Evolutionary conservation across 2,113 vertebrate genomes (phyloP), one percentile per base, ranked within the genome.

Genomic region (Silurus glanis): DNA sequence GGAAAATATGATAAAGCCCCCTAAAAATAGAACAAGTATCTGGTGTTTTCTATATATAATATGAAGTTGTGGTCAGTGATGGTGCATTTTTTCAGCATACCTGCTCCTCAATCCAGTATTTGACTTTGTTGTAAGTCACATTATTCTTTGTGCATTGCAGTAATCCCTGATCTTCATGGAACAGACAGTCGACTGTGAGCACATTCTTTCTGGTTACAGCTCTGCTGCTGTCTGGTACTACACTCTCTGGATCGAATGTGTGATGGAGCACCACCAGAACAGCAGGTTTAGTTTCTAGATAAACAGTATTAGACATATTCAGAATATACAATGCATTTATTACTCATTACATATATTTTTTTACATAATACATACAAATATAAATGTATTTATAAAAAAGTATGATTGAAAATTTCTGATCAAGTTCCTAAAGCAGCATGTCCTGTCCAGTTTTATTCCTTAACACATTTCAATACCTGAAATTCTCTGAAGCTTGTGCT

Each of bases 141-240:
- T 80, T 6, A 2, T 55, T 59, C 78, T 17, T 80, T 1, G 0
- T 3, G 80, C 28, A 58, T 47, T 82, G 16, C 37, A 37, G 5
- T 45, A 69, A 69, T 69, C 67, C 25, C 0, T 51, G 0, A 0
- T 14, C 0, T 0, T 90, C 25, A 14, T 82, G 0, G 79, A 92
- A 90, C 9, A 93, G 87, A 53, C 0, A 67, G 85, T 92, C 88
- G 71, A 93, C 90, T 13, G 88, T 86, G 28, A 91, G 87, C 4
- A 1, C 0, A 0, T 67, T 71, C 0, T 0, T 0, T 14, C 88
- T 61, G 0, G 8, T 0, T 81, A 91, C 86, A 66, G 0, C 9
- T 37, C 28, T 51, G 16, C 82, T 87, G 81, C 78, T 86, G 28
- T 67, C 76, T 82, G 9, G 51, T 69, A 69, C 12, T 10, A 13